A percentile compares a stretch with the other conserved stretches of the same genome.
Evolutionary conservation across 1,140 invertebrate genomes (phyloP).

Genomic region (Pteromalus puparum): DNA sequence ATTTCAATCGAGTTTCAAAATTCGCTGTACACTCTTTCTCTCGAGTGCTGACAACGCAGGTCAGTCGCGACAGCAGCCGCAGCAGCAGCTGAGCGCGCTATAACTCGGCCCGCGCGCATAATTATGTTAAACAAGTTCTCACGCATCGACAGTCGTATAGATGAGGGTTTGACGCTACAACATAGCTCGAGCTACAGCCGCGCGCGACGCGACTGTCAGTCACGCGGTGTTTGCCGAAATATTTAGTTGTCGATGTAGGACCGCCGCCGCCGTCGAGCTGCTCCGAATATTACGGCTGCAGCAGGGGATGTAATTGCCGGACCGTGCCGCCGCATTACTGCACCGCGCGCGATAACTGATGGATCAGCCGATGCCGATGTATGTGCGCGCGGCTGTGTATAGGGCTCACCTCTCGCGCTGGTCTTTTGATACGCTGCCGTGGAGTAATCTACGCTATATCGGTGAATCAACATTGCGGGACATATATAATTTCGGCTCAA

Average conservation of each 20-base stretch:
- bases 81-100: background rate
- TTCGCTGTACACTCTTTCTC: background rate
- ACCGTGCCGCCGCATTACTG: background rate
- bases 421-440: too few relatives aligned
- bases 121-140: slow-evolving; percentile 10
- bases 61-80: background rate
- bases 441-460: too few relatives aligned
- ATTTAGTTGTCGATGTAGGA: slow-evolving; percentile 12
- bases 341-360: background rate
- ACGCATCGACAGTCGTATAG: background rate
- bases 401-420: too few relatives aligned
- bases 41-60: background rate
- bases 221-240: background rate
- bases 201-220: background rate
- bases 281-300: background rate
- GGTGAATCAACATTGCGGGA: too few relatives aligned
- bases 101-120: background rate
- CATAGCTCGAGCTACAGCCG: background rate
- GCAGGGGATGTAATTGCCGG: background rate
- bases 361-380: background rate
- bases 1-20: background rate
- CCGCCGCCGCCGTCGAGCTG: background rate
- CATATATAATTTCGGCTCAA: too few relatives aligned
- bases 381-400: too few relatives aligned
- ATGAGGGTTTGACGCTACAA: background rate